Evolutionary conservation across 2,797 vertebrate genomes (phyloP).

Genomic region (Urophycis tenuis): DNA sequence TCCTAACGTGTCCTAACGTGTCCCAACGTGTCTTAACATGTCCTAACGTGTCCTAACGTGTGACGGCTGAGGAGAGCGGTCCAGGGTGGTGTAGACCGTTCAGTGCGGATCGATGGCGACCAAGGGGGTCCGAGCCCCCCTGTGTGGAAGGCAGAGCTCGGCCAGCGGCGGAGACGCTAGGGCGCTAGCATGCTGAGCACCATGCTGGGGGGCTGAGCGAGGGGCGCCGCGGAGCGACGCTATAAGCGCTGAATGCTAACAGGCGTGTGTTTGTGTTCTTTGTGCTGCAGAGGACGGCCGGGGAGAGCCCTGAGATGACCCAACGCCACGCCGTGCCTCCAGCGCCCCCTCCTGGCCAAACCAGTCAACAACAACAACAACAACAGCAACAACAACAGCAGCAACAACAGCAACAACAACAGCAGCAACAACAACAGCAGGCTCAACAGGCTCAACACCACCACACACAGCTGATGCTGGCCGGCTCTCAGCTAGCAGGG

Average conservation of each 20-base stretch:
- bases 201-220: not conserved
- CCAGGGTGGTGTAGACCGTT: no score
- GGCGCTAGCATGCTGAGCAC: no score
- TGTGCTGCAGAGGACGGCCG: constrained; percentile 66
- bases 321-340: constrained; percentile 57
- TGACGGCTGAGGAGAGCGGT: no score
- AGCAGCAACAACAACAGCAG: not conserved
- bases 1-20: no score
- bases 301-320: constrained; percentile 70
- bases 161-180: no score
- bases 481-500: constrained; percentile 86
- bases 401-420: constrained; percentile 1
- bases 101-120: no score
- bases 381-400: constrained; percentile 8
- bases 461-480: constrained; percentile 86
- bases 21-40: no score
- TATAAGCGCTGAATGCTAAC: not conserved
- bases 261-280: constrained; percentile 14
- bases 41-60: no score
- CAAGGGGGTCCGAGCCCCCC: no score
- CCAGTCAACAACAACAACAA: constrained; percentile 7
- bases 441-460: constrained; percentile 70
- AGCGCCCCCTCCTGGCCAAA: constrained; percentile 34
- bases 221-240: not conserved
- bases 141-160: no score